These are phyloP conservation scores for Miichthys miiuy DNA, from an alignment of 2,797 vertebrate species.

Conservation along the genomic window DNA sequence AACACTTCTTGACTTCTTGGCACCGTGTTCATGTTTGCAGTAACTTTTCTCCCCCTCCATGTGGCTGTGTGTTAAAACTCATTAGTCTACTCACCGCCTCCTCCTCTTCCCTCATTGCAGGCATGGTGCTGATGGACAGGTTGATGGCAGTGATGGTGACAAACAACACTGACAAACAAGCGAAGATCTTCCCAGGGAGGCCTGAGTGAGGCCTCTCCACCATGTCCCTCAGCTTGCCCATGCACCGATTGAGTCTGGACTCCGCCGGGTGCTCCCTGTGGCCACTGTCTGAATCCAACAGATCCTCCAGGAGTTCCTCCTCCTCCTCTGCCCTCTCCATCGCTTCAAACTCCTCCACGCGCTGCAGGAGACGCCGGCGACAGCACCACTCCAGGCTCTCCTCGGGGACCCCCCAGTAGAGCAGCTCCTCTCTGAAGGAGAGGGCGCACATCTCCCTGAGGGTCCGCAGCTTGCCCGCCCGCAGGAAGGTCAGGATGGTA, in stretches of 20 bases:
- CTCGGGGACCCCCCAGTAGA: conserved; percentile 99
- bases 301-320: conserved; percentile 80
- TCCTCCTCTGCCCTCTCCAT: conserved; percentile 90
- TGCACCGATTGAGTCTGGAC: conserved; percentile 87
- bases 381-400: conserved; percentile 97
- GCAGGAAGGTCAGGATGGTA: conserved; percentile 95
- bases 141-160: conserved; percentile 98
- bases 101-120: conserved; percentile 95
- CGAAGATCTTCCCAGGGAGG: conserved; percentile 97
- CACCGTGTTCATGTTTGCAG: background rate
- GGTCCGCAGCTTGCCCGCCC: conserved; percentile 94
- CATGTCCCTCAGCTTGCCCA: conserved; percentile 95
- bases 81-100: conserved; percentile 89
- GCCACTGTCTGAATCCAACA: conserved; percentile 85
- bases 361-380: conserved; percentile 92
- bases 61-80: conserved; percentile 7
- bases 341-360: conserved; percentile 94
- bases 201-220: conserved; percentile 98
- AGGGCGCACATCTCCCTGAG: conserved; percentile 95
- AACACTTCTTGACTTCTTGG: background rate
- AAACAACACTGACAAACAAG: conserved; percentile 96
- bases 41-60: background rate
- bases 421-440: conserved; percentile 96
- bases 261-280: conserved; percentile 66
- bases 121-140: conserved; percentile 98